phyloP scores from a whole-genome alignment of 2,797 vertebrate species.

The Rhincodon typus region DNA sequence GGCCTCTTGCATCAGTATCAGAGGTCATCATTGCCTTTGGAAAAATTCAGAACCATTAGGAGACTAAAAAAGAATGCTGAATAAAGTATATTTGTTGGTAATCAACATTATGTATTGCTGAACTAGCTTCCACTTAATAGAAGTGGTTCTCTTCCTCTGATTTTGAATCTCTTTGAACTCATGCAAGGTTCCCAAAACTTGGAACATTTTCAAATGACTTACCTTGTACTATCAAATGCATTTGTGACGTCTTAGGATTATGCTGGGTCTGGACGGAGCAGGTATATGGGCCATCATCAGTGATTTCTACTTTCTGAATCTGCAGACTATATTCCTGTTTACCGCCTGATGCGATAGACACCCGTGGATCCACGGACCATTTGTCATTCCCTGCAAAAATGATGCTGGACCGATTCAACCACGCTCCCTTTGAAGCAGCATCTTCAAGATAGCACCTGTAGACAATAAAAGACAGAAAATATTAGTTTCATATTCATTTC shows the following conservation, averaged over 20 bases:
- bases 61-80: not conserved
- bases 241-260: constrained; percentile 79
- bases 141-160: not conserved
- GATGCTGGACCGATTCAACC: constrained; percentile 96
- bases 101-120: not conserved
- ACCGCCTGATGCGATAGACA: constrained; percentile 85
- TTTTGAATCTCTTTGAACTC: not conserved
- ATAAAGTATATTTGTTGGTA: not conserved
- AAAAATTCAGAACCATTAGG: not conserved
- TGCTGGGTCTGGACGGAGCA: constrained; percentile 94
- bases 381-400: constrained; percentile 94
- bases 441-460: constrained; percentile 91
- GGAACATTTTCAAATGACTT: constrained; percentile 41
- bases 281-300: constrained; percentile 87
- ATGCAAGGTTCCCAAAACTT: not conserved
- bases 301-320: constrained; percentile 93
- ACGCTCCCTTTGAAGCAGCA: constrained; percentile 92
- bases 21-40: not conserved
- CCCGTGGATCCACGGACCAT: constrained; percentile 94
- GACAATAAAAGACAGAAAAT: constrained; percentile 40
- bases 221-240: constrained; percentile 95
- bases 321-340: constrained; percentile 96
- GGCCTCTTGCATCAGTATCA: not conserved
- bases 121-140: not conserved
- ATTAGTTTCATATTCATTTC: not conserved